phyloP scores from a whole-genome alignment of 1,140 invertebrate genomes.

The Neodiprion lecontei region DNA sequence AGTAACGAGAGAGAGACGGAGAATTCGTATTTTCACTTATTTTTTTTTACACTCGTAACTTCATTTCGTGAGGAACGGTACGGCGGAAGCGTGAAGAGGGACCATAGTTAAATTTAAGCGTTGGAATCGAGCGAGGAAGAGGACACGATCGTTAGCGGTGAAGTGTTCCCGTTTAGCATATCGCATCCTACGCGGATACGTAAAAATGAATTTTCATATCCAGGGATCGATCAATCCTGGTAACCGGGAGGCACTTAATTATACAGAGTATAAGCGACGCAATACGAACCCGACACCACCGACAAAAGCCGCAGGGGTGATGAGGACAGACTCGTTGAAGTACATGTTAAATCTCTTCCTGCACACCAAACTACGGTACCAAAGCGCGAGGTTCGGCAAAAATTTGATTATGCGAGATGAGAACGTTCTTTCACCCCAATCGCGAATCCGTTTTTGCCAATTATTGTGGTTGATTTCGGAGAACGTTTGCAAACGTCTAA shows the following conservation, averaged over 20 bases:
- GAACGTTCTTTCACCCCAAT: no score
- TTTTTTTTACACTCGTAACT: no score
- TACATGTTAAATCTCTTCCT: constrained; percentile 33
- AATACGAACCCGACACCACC: constrained; percentile 36
- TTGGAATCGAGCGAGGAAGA: neutral
- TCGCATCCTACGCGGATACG: neutral
- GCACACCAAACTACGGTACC: no score
- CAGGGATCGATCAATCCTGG: neutral
- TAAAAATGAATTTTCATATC: constrained; percentile 6
- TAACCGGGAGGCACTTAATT: neutral
- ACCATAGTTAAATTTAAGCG: neutral
- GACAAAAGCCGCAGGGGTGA: constrained; percentile 51
- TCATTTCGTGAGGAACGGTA: neutral
- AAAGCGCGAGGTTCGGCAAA: no score
- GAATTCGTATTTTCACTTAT: no score
- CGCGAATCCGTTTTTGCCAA: no score
- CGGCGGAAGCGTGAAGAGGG: neutral
- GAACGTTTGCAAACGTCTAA: no score
- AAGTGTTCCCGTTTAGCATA: neutral
- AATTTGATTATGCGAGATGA: no score
- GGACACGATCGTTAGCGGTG: neutral
- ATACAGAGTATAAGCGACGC: constrained; percentile 35
- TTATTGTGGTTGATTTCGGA: no score
- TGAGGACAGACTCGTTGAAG: constrained; percentile 47
- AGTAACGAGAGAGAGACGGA: no score